phyloP scores from a whole-genome alignment of 1,140 invertebrate genomes.

The Sarcophaga bullata region DNA sequence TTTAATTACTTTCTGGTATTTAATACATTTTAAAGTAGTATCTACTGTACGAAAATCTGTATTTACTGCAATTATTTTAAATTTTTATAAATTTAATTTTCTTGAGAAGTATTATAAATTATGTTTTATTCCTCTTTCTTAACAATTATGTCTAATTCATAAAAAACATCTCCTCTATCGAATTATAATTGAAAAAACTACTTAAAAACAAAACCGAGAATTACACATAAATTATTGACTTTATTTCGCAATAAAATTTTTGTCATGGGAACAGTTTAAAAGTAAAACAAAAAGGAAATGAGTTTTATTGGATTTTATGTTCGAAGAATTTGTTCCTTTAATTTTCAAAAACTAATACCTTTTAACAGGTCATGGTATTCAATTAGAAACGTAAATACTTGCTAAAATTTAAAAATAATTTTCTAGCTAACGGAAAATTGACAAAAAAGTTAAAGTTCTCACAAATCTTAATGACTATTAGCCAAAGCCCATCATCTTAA shows the following conservation, averaged over 20 bases:
- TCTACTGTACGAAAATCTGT: no score
- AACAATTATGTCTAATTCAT: not conserved
- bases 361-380: no score
- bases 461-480: no score
- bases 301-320: no score
- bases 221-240: conserved; percentile 32
- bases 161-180: not conserved
- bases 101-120: not conserved
- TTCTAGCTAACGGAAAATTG: no score
- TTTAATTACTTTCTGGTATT: not conserved
- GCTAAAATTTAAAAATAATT: no score
- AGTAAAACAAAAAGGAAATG: not conserved
- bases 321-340: no score
- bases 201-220: conserved; percentile 5
- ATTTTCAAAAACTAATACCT: no score
- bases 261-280: conserved; percentile 36
- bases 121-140: not conserved
- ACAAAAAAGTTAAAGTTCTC: no score
- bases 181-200: not conserved
- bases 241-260: conserved; percentile 30
- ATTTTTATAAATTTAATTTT: not conserved
- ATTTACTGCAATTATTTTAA: not conserved
- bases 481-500: no score
- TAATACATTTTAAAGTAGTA: no score
- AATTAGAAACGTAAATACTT: no score